These are phyloP conservation scores for Mareca penelope DNA, from an alignment of 2,797 vertebrate genomes.

Conservation along the genomic window DNA sequence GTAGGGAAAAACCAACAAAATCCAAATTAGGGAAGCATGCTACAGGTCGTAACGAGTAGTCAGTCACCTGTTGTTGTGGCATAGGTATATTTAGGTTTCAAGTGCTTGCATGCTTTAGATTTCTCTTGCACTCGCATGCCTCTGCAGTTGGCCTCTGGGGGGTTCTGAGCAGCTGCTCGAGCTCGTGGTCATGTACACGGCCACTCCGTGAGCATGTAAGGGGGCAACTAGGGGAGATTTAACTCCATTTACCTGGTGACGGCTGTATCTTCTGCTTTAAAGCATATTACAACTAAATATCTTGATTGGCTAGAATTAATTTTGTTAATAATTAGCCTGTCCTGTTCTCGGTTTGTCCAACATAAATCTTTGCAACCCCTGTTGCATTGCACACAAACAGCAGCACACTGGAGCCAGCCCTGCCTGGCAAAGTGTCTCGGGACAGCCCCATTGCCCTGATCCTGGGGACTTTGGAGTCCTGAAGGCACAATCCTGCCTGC, in stretches of 20 bases:
- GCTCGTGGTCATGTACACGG: rapidly evolving
- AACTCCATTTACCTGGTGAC: too few relatives aligned
- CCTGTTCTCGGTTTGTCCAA: too few relatives aligned
- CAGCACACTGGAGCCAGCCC: background rate
- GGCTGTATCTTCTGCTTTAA: background rate
- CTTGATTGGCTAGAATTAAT: background rate
- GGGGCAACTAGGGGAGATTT: background rate
- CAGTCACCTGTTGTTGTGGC: too few relatives aligned
- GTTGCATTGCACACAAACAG: background rate
- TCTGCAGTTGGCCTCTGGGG: rapidly evolving
- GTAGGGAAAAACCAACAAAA: background rate
- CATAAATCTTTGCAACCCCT: background rate
- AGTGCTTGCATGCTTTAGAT: background rate
- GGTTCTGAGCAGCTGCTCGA: too few relatives aligned
- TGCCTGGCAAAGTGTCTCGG: rapidly evolving
- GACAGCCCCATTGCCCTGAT: background rate
- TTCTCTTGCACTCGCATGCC: background rate
- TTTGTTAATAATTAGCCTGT: background rate
- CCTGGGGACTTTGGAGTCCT: background rate
- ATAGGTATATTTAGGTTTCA: background rate
- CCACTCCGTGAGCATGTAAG: background rate
- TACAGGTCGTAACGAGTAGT: background rate
- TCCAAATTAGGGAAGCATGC: background rate
- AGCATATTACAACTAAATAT: background rate
- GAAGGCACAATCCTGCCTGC: background rate